Base-by-base conservation (phyloP, 2,797 vertebrate species). In the Toxotes lorentzi region DNA sequence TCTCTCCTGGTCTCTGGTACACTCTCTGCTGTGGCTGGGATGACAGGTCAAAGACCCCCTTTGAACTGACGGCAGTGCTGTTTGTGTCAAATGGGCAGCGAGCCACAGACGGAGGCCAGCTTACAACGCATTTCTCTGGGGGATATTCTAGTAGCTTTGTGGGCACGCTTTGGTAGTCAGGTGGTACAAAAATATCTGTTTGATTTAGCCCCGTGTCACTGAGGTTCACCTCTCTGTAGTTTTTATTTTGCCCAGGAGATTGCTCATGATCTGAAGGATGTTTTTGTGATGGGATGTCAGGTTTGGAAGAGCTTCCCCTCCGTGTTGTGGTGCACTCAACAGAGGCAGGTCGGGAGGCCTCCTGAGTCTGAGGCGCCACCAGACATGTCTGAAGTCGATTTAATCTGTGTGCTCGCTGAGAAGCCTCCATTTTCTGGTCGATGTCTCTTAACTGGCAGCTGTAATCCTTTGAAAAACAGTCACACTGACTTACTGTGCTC, bases 31-130 rank as follows among this genome's bases (percentile, higher is more conserved):
- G 76, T n/a, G 50, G 63, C 48, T 78, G 79, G 24, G 57, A 66
- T 11, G 23, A 61, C 69, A 56, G 60, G 77, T 85, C 82, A 78
- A 71, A 88, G 43, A 74, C 67, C 76, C 63, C 71, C 67, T 79
- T 79, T 83, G 87, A 85, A 83, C 65, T 53, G 54, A 27, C 59
- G 84, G 83, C 87, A 83, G 50, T 30, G 21, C 65, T 81, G 80
- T 86, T 77, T 84, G 83, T 80, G 86, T 73, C 73, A 71, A 81
- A 59, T 38, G 78, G 82, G 79, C 83, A 74, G 59, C 16, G 69
- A 51, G 61, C 56, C 63, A 51, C 65, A 27, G 78, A 54, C 1
- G 58, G 61, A 17, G 78, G 63, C 84, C 71, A 60, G 66, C 68
- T 85, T 50, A 64, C 68, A 65, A 27, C 21, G 24, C 84, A 82